Conservation (phyloP, 2,888 invertebrate genomes). For the Chymomyza caudatula region DNA sequence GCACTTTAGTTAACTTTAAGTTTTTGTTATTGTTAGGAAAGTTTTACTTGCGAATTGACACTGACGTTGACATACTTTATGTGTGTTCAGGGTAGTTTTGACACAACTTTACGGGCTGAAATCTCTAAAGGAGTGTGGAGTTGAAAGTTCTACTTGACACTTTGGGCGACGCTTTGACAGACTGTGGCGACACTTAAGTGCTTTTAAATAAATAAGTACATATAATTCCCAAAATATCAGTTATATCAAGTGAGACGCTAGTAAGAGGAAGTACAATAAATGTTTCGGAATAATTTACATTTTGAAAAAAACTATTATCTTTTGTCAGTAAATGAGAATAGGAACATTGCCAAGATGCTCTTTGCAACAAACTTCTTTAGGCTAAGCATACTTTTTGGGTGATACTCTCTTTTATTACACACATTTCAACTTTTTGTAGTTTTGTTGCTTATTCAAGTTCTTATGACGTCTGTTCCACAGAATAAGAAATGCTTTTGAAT, state of each 20-base stretch:
- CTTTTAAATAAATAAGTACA: not conserved
- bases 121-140: not conserved
- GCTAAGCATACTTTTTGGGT: too few relatives aligned
- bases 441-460: too few relatives aligned
- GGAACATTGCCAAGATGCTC: too few relatives aligned
- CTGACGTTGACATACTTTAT: conserved; percentile 14
- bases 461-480: too few relatives aligned
- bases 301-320: too few relatives aligned
- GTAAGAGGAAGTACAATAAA: too few relatives aligned
- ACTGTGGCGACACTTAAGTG: not conserved
- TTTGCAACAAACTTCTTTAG: too few relatives aligned
- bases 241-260: not conserved
- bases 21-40: not conserved
- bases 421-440: too few relatives aligned
- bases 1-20: conserved; percentile 19
- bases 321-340: too few relatives aligned
- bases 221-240: not conserved
- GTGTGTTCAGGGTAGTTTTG: conserved; percentile 29
- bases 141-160: not conserved
- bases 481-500: too few relatives aligned
- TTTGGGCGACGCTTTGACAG: not conserved
- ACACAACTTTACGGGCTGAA: not conserved
- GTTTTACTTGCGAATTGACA: not conserved
- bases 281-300: too few relatives aligned
- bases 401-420: too few relatives aligned